phyloP scores from a whole-genome alignment of 2,797 vertebrate genomes.

The Hybognathus amarus region DNA sequence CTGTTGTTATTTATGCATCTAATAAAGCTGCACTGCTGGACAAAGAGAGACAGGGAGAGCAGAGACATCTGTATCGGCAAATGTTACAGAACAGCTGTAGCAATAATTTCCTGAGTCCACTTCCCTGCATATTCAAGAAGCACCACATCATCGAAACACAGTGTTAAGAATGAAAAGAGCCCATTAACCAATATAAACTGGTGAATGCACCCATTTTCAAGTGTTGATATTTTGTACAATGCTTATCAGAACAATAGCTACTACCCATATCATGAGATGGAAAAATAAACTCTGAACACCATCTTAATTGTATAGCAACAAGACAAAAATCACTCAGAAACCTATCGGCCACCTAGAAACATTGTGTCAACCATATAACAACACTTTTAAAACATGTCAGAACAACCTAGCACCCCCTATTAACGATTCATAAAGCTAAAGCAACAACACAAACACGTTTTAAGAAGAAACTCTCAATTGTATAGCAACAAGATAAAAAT shows the following conservation, averaged over 20 bases:
- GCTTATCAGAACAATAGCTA: neutral
- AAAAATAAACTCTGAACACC: neutral
- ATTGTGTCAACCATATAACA: neutral
- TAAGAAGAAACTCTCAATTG: too few species aligned
- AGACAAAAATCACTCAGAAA: neutral
- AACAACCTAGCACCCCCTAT: neutral
- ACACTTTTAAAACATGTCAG: neutral
- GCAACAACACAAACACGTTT: too few species aligned
- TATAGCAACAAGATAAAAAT: too few species aligned
- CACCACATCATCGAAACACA: neutral
- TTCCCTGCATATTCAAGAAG: neutral
- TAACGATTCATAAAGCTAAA: too few species aligned
- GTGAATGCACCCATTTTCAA: neutral
- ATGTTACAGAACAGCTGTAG: constrained; percentile 30
- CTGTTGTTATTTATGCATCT: constrained; percentile 34
- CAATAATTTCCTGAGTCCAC: constrained; percentile 14
- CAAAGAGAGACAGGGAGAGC: constrained; percentile 15
- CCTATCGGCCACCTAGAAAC: neutral
- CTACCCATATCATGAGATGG: too few species aligned
- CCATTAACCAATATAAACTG: neutral
- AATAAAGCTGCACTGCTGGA: constrained; percentile 28
- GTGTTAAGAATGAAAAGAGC: neutral
- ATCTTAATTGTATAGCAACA: neutral
- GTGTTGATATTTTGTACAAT: neutral
- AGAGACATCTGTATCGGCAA: constrained; percentile 17